Conservation (phyloP, 2,113 vertebrate genomes). For the Coptodon bakossiorum region DNA sequence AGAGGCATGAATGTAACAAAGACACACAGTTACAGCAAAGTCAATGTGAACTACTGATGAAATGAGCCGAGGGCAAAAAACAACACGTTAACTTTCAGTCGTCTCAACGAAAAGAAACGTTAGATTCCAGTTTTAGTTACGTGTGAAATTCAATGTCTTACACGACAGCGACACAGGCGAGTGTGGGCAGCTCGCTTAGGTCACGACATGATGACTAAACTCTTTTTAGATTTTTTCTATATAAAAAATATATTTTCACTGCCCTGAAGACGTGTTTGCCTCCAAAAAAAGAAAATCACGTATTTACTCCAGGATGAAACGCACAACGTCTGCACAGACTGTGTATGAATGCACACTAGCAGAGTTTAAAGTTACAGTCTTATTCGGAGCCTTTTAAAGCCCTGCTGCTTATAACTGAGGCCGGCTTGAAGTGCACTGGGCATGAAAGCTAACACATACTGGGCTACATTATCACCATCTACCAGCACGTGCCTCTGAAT, state of each 20-base stretch:
- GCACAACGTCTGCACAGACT: neutral
- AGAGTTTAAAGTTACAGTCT: neutral
- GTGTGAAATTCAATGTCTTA: neutral
- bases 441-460: rapidly evolving
- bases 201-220: neutral
- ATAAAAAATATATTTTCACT: neutral
- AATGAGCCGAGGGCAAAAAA: rapidly evolving
- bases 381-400: neutral
- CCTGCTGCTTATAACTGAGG: neutral
- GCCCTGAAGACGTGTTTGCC: neutral
- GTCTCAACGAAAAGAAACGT: neutral
- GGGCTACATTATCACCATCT: neutral
- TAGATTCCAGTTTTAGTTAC: neutral
- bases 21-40: neutral
- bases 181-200: neutral
- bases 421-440: neutral
- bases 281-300: neutral
- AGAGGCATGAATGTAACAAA: neutral
- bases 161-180: neutral
- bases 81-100: neutral
- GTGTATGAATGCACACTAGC: neutral
- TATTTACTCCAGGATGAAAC: neutral
- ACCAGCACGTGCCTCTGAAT: neutral
- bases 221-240: neutral
- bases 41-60: neutral